Conservation (phyloP, 2,888 invertebrate genomes). For the Muschampia plurimacula region DNA sequence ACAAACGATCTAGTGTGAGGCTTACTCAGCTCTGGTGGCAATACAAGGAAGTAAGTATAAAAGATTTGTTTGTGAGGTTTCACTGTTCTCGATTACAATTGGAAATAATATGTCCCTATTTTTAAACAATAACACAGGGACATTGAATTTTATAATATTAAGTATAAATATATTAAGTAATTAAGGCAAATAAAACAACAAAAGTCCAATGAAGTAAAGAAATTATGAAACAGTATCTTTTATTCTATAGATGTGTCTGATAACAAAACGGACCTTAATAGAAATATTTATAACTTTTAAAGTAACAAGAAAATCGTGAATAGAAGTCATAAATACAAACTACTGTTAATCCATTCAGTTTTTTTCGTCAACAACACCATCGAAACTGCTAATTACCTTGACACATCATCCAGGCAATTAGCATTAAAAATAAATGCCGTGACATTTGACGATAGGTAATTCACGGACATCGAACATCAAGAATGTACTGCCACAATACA, state of each 20-base stretch:
- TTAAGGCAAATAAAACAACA: too few relatives aligned
- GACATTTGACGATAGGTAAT: conserved; percentile 52
- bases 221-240: not conserved
- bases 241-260: too few relatives aligned
- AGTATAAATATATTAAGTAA: too few relatives aligned
- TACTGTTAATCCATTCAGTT: not conserved
- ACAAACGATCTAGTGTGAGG: conserved; percentile 20
- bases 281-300: too few relatives aligned
- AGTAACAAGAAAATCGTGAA: not conserved
- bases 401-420: conserved; percentile 58
- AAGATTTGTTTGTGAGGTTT: conserved; percentile 24
- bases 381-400: conserved; percentile 53
- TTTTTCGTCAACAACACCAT: not conserved
- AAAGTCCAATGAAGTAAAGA: not conserved
- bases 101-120: not conserved
- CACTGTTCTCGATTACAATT: not conserved
- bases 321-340: not conserved
- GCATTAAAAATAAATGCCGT: conserved; percentile 62
- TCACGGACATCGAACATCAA: conserved; percentile 1
- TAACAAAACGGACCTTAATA: too few relatives aligned
- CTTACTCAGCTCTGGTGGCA: conserved; percentile 31
- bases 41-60: conserved; percentile 29
- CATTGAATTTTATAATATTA: too few relatives aligned
- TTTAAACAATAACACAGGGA: not conserved
- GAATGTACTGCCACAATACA: not conserved